Percentiles rank a stretch among this genome's conserved stretches.
Conservation (phyloP, 1,140 invertebrate genomes). For the Brevipalpus yothersi region DNA sequence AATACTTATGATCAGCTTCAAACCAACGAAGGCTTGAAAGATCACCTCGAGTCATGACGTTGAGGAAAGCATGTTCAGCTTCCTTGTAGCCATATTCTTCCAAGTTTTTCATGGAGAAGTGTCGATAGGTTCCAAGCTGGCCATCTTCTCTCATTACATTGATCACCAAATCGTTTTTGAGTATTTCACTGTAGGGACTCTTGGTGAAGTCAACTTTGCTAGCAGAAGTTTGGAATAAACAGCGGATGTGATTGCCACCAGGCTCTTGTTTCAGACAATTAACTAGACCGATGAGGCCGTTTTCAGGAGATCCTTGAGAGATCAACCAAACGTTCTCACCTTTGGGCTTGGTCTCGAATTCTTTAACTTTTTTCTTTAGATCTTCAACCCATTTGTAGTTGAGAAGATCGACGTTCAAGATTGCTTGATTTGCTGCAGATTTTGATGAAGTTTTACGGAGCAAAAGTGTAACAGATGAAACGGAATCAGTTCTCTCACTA, state of each 20-base stretch:
- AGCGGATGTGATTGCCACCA: constrained; percentile 43
- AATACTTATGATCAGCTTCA: constrained; percentile 44
- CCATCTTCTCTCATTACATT: constrained; percentile 8
- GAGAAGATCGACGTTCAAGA: constrained; percentile 10
- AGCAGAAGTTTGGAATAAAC: constrained; percentile 6
- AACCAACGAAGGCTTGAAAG: constrained; percentile 78
- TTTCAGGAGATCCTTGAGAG: constrained; percentile 18
- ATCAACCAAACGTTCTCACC: constrained; percentile 14
- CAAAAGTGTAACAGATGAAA: not conserved
- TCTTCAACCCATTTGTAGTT: constrained; percentile 11
- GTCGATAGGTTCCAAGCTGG: constrained; percentile 9
- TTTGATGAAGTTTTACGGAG: not conserved
- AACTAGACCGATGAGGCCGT: constrained; percentile 55
- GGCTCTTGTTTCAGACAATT: constrained; percentile 65
- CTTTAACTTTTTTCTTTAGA: constrained; percentile 10
- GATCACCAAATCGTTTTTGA: constrained; percentile 19
- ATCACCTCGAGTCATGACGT: constrained; percentile 59
- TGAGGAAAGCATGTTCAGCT: constrained; percentile 71
- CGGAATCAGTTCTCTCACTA: constrained; percentile 2
- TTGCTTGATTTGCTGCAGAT: not conserved
- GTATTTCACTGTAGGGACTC: constrained; percentile 4
- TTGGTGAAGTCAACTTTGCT: constrained; percentile 5
- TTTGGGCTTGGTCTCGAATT: constrained; percentile 1
- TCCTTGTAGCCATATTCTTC: constrained; percentile 9
- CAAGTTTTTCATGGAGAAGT: constrained; percentile 20